These are phyloP conservation scores for Pseudochirops corinnae DNA, from an alignment of 2,797 vertebrate species.

Conservation along the genomic window DNA sequence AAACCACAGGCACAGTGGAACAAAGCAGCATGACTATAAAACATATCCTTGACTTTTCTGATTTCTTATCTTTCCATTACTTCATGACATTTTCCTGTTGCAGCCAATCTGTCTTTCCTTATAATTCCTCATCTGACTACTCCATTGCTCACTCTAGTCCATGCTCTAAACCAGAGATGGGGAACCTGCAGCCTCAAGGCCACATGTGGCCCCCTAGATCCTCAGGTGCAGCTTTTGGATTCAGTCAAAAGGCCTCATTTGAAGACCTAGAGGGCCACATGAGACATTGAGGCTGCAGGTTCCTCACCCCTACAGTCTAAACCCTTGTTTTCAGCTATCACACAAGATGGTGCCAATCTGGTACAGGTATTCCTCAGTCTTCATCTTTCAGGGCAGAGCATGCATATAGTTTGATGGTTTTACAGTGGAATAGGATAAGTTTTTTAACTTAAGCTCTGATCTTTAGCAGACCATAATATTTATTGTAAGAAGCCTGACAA, in stretches of 20 bases:
- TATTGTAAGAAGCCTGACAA: constrained; percentile 54
- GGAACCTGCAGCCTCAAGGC: too few species aligned
- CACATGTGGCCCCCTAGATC: too few species aligned
- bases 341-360: not conserved
- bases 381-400: not conserved
- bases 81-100: not conserved
- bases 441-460: constrained; percentile 27
- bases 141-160: not conserved
- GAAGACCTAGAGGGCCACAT: too few species aligned
- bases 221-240: too few species aligned
- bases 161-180: not conserved
- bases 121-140: not conserved
- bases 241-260: too few species aligned
- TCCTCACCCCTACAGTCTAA: not conserved
- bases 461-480: not conserved
- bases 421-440: not conserved
- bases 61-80: constrained; percentile 9
- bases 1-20: constrained; percentile 6
- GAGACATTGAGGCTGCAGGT: too few species aligned
- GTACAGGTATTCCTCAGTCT: not conserved
- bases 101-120: constrained; percentile 7
- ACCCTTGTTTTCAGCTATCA: not conserved
- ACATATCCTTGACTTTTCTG: not conserved
- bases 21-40: not conserved
- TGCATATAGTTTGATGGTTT: not conserved